Evolutionary conservation across 2,888 invertebrate genomes (phyloP).

Genomic region (Megastigmus dorsalis): DNA sequence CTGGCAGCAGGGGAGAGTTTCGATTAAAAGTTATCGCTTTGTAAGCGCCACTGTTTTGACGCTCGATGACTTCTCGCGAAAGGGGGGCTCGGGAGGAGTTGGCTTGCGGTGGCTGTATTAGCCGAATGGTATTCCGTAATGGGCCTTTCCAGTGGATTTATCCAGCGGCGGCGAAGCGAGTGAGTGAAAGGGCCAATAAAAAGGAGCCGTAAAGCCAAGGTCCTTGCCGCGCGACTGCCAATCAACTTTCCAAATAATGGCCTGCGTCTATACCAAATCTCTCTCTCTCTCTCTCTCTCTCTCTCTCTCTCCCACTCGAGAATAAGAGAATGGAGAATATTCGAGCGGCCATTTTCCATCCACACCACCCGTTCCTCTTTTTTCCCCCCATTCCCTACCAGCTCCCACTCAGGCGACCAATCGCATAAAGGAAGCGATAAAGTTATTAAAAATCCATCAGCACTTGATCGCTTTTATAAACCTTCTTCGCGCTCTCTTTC

Average conservation of each 20-base stretch:
- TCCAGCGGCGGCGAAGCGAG: not conserved
- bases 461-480: not conserved
- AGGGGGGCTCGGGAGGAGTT: too few relatives aligned
- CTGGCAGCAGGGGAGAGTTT: too few relatives aligned
- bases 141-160: slow-evolving; percentile 32
- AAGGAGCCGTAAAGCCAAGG: not conserved
- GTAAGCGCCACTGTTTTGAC: too few relatives aligned
- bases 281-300: not conserved
- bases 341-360: too few relatives aligned
- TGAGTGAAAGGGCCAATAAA: slow-evolving; percentile 3
- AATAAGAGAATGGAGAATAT: too few relatives aligned
- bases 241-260: slow-evolving; percentile 34
- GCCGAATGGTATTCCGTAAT: slow-evolving; percentile 18
- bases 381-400: too few relatives aligned
- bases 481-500: not conserved
- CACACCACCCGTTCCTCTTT: too few relatives aligned
- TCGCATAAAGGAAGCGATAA: not conserved
- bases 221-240: slow-evolving; percentile 18
- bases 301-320: not conserved
- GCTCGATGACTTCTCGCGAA: too few relatives aligned
- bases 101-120: not conserved
- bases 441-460: slow-evolving; percentile 44
- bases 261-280: not conserved
- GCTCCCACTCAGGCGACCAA: too few relatives aligned
- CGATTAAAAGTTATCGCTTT: slow-evolving; percentile 19